Evolutionary conservation across 2,888 invertebrate species (phyloP).

Genomic region (Microplitis manilae): DNA sequence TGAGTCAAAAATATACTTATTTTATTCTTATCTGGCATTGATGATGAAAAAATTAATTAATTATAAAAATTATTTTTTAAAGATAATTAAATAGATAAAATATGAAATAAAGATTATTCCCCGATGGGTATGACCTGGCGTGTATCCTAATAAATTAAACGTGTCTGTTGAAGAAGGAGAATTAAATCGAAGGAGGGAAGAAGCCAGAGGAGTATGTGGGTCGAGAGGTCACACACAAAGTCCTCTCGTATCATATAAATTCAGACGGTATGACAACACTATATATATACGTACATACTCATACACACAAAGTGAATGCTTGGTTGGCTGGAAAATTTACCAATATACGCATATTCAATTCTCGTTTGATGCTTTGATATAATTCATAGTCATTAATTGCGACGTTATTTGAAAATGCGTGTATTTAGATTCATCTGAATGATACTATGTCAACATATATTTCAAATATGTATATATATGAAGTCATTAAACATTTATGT

Average conservation of each 20-base stretch:
- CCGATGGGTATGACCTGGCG: background rate
- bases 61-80: background rate
- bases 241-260: background rate
- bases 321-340: background rate
- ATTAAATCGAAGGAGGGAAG: background rate
- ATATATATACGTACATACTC: background rate
- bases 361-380: background rate
- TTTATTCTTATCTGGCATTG: background rate
- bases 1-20: background rate
- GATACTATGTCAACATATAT: background rate
- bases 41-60: background rate
- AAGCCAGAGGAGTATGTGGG: conserved; percentile 10
- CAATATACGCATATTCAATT: background rate
- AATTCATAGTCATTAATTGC: background rate
- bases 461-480: background rate
- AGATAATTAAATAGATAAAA: conserved; percentile 7
- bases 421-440: too few species aligned
- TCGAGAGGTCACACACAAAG: conserved; percentile 28
- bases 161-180: background rate
- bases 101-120: background rate
- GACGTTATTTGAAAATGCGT: background rate
- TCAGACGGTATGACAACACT: background rate
- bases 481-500: background rate
- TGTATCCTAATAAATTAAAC: background rate
- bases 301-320: background rate